A percentile compares a stretch with the other conserved stretches of the same genome.
Evolutionary conservation across 2,113 vertebrate genomes (phyloP).

Genomic region (Chaetodon trifascialis): DNA sequence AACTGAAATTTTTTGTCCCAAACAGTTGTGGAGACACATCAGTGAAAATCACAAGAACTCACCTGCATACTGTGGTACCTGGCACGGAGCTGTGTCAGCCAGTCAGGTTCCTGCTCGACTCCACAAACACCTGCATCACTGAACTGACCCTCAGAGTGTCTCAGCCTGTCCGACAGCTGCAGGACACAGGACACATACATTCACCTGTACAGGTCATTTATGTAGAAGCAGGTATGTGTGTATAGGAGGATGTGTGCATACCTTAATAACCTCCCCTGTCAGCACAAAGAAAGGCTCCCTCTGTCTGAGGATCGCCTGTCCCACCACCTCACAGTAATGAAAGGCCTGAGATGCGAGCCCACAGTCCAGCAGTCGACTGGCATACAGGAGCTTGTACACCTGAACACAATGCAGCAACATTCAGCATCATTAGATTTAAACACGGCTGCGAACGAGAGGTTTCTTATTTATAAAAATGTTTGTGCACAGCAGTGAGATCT

Average conservation of each 20-base stretch:
- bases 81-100: constrained; percentile 85
- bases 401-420: constrained; percentile 63
- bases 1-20: too few relatives aligned
- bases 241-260: constrained; percentile 57
- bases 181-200: not conserved
- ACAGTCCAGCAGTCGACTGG: constrained; percentile 88
- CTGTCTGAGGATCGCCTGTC: constrained; percentile 75
- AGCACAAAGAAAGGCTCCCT: constrained; percentile 74
- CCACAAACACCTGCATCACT: constrained; percentile 74
- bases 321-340: constrained; percentile 91
- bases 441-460: not conserved
- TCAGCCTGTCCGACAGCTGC: constrained; percentile 90
- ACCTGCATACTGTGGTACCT: constrained; percentile 77
- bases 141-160: constrained; percentile 85
- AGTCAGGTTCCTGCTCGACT: constrained; percentile 82
- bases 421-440: not conserved
- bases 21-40: too few relatives aligned
- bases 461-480: not conserved
- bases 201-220: not conserved
- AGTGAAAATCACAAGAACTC: not conserved
- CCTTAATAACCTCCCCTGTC: constrained; percentile 88
- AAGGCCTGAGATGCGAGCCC: constrained; percentile 90
- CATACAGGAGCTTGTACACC: constrained; percentile 94
- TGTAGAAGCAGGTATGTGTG: not conserved
- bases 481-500: not conserved